These are phyloP conservation scores for Philaethria dido DNA, from an alignment of 2,888 invertebrate species.

Conservation along the genomic window DNA sequence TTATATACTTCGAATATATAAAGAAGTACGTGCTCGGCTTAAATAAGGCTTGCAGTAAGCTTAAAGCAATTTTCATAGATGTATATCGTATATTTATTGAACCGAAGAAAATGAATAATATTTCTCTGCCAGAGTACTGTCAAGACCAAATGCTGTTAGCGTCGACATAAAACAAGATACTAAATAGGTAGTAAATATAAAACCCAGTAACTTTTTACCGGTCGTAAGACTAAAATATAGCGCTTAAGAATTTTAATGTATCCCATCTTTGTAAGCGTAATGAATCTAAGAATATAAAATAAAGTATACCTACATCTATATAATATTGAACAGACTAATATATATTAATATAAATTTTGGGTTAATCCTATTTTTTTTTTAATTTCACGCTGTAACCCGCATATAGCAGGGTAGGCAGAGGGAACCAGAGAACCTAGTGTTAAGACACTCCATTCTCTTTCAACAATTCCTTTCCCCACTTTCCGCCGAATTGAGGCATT, in stretches of 20 bases:
- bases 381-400: too few species aligned
- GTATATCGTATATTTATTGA: background rate
- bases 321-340: too few species aligned
- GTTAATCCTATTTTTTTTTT: too few species aligned
- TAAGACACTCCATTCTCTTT: too few species aligned
- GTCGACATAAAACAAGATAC: slow-evolving; percentile 24
- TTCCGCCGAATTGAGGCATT: too few species aligned
- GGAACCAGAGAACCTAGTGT: too few species aligned
- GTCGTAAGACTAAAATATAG: slow-evolving; percentile 15
- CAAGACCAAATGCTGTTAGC: slow-evolving; percentile 23
- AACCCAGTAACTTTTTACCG: slow-evolving; percentile 13
- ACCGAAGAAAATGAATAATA: slow-evolving; percentile 18
- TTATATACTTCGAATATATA: background rate
- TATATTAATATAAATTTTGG: too few species aligned
- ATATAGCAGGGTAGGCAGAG: too few species aligned
- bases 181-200: slow-evolving; percentile 22
- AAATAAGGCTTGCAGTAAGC: background rate
- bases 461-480: too few species aligned
- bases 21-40: background rate
- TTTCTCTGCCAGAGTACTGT: slow-evolving; percentile 15
- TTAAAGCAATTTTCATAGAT: slow-evolving; percentile 3
- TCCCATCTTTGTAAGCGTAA: slow-evolving; percentile 10
- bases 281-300: background rate
- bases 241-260: slow-evolving; percentile 16
- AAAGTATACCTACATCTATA: background rate